These are phyloP conservation scores for Eptatretus burgeri DNA, from an alignment of 2,113 vertebrate species.

Conservation along the genomic window DNA sequence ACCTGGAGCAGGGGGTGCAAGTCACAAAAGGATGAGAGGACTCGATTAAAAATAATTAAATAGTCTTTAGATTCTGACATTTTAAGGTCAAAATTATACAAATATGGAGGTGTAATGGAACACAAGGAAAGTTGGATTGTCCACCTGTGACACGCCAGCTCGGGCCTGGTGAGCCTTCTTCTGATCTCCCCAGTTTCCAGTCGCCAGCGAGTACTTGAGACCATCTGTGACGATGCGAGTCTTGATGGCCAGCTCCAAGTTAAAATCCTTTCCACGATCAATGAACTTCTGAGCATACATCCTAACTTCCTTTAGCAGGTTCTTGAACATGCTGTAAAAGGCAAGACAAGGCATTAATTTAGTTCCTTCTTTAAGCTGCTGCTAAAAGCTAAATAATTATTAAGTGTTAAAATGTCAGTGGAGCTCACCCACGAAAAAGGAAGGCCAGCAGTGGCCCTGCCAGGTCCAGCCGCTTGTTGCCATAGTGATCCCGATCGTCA, in stretches of 20 bases:
- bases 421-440: slow-evolving; percentile 60
- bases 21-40: too few species aligned
- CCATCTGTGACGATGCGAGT: slow-evolving; percentile 90
- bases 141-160: slow-evolving; percentile 84
- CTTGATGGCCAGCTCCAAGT: slow-evolving; percentile 85
- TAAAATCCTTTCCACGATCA: slow-evolving; percentile 85
- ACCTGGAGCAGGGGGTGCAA: slow-evolving; percentile 22
- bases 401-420: background rate
- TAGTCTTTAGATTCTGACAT: too few species aligned
- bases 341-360: slow-evolving; percentile 7
- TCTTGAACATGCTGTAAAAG: slow-evolving; percentile 80
- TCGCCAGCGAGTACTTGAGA: slow-evolving; percentile 78
- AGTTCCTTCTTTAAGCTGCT: too few species aligned
- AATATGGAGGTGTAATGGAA: too few species aligned
- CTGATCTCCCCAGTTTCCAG: slow-evolving; percentile 94
- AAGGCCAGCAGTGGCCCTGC: slow-evolving; percentile 75
- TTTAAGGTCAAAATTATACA: too few species aligned
- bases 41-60: too few species aligned
- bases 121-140: background rate
- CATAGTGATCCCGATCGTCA: slow-evolving; percentile 95
- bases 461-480: slow-evolving; percentile 95
- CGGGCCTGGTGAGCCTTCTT: slow-evolving; percentile 95
- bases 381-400: too few species aligned
- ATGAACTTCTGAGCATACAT: slow-evolving; percentile 97
- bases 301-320: slow-evolving; percentile 83